Conservation (phyloP, 2,797 vertebrate genomes). For the Pampus argenteus region DNA sequence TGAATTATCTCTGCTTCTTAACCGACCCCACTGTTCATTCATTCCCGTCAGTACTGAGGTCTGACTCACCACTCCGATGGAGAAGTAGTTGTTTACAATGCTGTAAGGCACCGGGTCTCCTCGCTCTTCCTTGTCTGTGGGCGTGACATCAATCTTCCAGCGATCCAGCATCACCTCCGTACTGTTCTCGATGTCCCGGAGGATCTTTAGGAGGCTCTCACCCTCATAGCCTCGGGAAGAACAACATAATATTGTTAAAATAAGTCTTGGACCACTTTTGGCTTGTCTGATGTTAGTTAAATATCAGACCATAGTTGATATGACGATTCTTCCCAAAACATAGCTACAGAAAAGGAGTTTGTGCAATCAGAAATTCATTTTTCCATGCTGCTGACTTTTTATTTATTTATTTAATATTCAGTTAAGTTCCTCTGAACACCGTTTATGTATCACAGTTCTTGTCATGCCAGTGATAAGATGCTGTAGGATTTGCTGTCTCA, state of each 20-base stretch:
- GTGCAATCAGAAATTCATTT: neutral
- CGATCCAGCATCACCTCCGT: conserved; percentile 92
- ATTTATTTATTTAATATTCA: neutral
- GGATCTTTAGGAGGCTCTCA: conserved; percentile 92
- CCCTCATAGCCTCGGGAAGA: conserved; percentile 90
- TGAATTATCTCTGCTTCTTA: neutral
- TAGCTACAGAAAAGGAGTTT: neutral
- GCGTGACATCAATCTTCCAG: conserved; percentile 94
- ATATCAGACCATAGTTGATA: neutral
- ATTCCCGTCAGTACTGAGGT: neutral
- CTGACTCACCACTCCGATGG: conserved; percentile 94
- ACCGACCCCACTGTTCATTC: neutral
- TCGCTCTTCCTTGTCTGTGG: conserved; percentile 92
- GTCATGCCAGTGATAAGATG: neutral
- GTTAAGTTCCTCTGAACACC: neutral
- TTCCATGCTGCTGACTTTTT: neutral
- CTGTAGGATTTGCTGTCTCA: neutral
- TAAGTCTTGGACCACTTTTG: neutral
- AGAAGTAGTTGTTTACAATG: conserved; percentile 98
- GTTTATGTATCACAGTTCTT: neutral
- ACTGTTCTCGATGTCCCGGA: conserved; percentile 93
- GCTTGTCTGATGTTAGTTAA: neutral
- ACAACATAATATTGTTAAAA: conserved; percentile 12
- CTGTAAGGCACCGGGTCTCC: conserved; percentile 96
- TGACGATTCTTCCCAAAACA: no score